Conservation (phyloP, 2,888 invertebrate genomes). For the Bedellia somnulentella region DNA sequence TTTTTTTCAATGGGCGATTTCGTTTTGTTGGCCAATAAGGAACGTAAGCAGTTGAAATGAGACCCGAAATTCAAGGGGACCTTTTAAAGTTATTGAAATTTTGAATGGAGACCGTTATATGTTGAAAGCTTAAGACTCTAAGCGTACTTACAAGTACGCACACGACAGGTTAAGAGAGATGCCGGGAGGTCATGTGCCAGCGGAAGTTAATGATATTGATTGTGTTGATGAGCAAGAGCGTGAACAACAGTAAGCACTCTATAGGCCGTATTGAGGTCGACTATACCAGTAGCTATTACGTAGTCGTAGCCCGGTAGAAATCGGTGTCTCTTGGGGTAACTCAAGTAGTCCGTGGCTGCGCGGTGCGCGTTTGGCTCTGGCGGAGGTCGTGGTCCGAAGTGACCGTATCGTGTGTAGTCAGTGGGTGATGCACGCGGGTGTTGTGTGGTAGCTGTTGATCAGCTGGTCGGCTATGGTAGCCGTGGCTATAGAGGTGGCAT, state of each 20-base stretch:
- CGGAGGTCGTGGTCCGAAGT: neutral
- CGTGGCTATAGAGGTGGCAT: neutral
- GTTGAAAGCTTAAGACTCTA: neutral
- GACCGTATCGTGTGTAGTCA: neutral
- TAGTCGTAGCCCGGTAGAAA: slow-evolving; percentile 1
- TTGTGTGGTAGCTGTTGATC: too few species aligned
- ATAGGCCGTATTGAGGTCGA: neutral
- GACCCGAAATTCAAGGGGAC: too few species aligned
- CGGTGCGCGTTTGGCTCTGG: slow-evolving; percentile 2
- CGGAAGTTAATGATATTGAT: neutral
- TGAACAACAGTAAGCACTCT: too few species aligned
- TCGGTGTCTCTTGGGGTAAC: slow-evolving; percentile 2
- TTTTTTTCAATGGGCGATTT: too few species aligned
- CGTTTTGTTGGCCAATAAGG: neutral
- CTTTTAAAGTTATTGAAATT: too few species aligned
- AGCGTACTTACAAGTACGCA: slow-evolving; percentile 5
- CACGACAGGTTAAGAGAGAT: slow-evolving; percentile 3
- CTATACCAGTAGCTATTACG: neutral
- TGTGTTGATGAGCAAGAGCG: neutral
- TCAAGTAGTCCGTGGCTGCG: slow-evolving; percentile 3
- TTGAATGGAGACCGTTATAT: neutral
- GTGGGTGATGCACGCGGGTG: too few species aligned
- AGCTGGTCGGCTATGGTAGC: neutral
- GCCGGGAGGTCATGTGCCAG: slow-evolving; percentile 1
- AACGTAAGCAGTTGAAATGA: too few species aligned